Base-by-base conservation (phyloP, 1,140 invertebrate species). In the Cydia splendana region DNA sequence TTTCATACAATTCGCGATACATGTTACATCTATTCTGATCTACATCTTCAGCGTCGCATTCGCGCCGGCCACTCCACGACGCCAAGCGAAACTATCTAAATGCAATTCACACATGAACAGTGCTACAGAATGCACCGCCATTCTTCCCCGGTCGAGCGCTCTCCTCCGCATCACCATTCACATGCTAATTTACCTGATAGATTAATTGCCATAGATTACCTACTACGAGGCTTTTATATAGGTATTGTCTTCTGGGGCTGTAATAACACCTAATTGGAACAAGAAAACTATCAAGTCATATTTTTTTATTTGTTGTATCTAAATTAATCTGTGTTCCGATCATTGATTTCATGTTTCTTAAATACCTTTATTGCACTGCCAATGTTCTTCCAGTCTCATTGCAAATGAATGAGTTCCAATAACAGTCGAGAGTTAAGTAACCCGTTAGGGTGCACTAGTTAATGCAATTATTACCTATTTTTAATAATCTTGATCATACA, bases 61-160 rank as follows among this genome's bases (percentile, higher is more conserved):
- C 20, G 57, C 57, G 18, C 9, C 57, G 57, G 30, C n/a, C 67
- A 18, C 65, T n/a, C 38, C 83, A 81, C 81, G 78, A 82, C 79
- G 84, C 48, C 69, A 62, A 81, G 81, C 84, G 83, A 87, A 85
- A 86, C 84, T 87, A 79, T 87, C 82, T 88, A 48, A 87, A 88
- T 88, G 83, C 85, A 85, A 81, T 86, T 85, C 80, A 87, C 85
- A 87, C 86, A 86, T 87, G 83, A 87, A 85, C 81, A 82, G 79
- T 81, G 78, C 73, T 77, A 78, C 78, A 86, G 80, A 87, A 87
- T 85, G 82, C 81, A 76, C 51, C 24, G 75, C 65, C 77, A 75
- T 67, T 62, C 75, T 42, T 53, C 62, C 13, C 30, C 38, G 53
- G 28, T 45, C 53, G 62, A 76, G 38, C 20, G 75, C 38, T 76